phyloP scores from a whole-genome alignment of 2,888 invertebrate genomes.

The Arge pagana region DNA sequence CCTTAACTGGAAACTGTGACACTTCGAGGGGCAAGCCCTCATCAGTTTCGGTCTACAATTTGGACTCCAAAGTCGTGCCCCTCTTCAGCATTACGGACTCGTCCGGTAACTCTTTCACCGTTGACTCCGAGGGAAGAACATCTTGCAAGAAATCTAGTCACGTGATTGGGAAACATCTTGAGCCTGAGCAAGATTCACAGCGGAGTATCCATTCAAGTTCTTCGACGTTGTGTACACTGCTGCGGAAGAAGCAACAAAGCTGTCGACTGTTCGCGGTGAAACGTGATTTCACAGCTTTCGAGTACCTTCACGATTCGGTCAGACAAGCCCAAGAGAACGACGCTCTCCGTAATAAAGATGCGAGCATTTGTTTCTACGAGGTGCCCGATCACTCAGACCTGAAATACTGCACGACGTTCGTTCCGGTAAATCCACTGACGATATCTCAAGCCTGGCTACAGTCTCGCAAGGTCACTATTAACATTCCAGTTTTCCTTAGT shows the following conservation, averaged over 20 bases:
- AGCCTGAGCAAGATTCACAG: not conserved
- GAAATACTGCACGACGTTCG: constrained; percentile 33
- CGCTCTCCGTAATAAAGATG: constrained; percentile 28
- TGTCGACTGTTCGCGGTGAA: constrained; percentile 46
- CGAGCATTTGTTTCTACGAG: constrained; percentile 33
- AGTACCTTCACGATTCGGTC: constrained; percentile 44
- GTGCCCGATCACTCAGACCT: constrained; percentile 30
- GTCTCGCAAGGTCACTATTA: constrained; percentile 23
- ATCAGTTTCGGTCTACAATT: constrained; percentile 7
- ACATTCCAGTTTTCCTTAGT: not conserved
- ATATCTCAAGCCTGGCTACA: constrained; percentile 34
- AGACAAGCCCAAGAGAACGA: constrained; percentile 25
- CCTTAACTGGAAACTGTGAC: not conserved
- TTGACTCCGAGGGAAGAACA: constrained; percentile 35
- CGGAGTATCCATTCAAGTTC: too few relatives aligned
- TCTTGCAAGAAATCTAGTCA: constrained; percentile 3
- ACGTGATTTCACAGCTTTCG: constrained; percentile 43
- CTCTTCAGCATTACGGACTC: constrained; percentile 31
- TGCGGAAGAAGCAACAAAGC: too few relatives aligned
- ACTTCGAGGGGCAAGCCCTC: too few relatives aligned
- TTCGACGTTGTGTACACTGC: too few relatives aligned
- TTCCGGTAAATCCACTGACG: constrained; percentile 29
- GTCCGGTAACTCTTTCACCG: constrained; percentile 35
- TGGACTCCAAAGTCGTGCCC: too few relatives aligned
- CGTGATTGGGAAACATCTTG: not conserved